Base-by-base conservation (phyloP, 1,140 invertebrate species). In the Drosophila tristis region DNA sequence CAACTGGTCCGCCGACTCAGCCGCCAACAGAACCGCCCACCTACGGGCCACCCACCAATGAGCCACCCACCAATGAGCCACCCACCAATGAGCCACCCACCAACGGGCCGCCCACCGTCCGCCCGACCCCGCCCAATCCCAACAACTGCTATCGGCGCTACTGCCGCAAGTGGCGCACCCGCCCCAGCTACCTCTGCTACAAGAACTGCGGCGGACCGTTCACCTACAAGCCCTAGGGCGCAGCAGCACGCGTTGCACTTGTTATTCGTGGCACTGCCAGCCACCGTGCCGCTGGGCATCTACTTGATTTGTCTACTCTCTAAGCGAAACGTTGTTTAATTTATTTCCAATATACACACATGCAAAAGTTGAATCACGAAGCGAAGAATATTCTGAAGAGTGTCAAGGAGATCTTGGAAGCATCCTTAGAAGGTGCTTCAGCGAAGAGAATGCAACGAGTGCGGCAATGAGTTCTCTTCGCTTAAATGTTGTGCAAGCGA, bases 121-220 rank as follows among this genome's bases (percentile, higher is more conserved):
- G 13, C 2, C 80, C 80, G 8, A 67, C 81, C 0, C 65, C 82
- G 7, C 82, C 82, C 7, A 87, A 60, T 50, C 82, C 84, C 23
- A 82, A 66, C 50, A 65, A 57, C 8, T 87, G 82, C 31, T 87
- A 87, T 68, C 84, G 82, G 6, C 75, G 82, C 42, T 87, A 87
- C 47, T 87, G 82, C 39, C 78, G 84, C 59, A 87, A 75, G 53
- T 87, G 82, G 84, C 63, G 82, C 20, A 57, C 65, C 25, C 74
- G 82, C 9, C 82, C 82, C 63, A 87, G 71, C 74, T 87, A 89
- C 51, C 49, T 87, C 20, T 87, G 82, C 75, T 63, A 76, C 42
- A 76, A 89, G 57, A 75, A 82, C 63, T 87, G 82, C 45, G 75
- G 82, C 35, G 84, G 82, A 13, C 35, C 64, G 39, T 72, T 48